Evolutionary conservation across 2,113 vertebrate species (phyloP).

Genomic region (Gracilinanus agilis): DNA sequence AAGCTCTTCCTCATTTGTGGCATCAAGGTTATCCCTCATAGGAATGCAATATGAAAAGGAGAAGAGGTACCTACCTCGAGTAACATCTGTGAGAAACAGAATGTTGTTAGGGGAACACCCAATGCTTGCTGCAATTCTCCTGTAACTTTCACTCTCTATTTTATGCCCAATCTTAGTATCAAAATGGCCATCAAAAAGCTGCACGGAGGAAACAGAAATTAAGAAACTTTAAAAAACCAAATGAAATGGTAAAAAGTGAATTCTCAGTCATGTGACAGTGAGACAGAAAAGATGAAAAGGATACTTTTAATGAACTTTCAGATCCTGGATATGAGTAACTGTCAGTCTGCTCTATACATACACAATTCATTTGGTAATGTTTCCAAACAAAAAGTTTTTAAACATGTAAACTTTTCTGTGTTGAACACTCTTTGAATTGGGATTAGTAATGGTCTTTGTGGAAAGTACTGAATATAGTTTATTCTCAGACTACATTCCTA

Average conservation of each 20-base stretch:
- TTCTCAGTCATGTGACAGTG: not conserved
- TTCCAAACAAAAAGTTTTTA: too few species aligned
- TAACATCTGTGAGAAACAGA: conserved; percentile 95
- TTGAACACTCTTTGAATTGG: too few species aligned
- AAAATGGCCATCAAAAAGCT: conserved; percentile 97
- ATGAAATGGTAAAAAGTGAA: not conserved
- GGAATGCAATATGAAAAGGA: conserved; percentile 77
- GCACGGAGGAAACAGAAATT: conserved; percentile 62
- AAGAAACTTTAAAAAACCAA: not conserved
- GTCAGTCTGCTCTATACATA: too few species aligned
- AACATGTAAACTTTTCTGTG: too few species aligned
- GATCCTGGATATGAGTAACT: too few species aligned
- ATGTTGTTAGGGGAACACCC: conserved; percentile 93
- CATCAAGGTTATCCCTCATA: not conserved
- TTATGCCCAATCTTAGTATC: conserved; percentile 96
- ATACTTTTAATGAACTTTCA: too few species aligned
- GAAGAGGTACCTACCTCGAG: conserved; percentile 86
- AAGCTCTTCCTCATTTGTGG: not conserved
- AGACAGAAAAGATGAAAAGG: not conserved
- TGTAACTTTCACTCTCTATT: conserved; percentile 95
- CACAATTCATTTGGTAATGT: too few species aligned
- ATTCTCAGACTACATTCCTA: not conserved
- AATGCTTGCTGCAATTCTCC: conserved; percentile 91
- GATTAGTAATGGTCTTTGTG: too few species aligned
- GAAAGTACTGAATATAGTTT: too few species aligned